A percentile compares a stretch with the other conserved stretches of the same genome.
Evolutionary conservation across 2,113 vertebrate species (phyloP).

Genomic region (Burhinus bistriatus): DNA sequence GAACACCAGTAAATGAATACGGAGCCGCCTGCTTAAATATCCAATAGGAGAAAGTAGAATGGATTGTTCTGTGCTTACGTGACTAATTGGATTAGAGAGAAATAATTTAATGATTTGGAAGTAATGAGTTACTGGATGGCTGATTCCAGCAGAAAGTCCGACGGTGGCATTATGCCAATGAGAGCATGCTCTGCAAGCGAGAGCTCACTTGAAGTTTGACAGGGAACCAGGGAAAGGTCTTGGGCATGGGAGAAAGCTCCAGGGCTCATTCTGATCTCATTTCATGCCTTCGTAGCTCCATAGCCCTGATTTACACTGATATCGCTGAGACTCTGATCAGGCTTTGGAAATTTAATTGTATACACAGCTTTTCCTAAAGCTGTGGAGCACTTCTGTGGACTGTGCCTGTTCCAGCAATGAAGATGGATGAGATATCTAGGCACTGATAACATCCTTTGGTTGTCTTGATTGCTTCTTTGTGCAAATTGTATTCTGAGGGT

Average conservation of each 20-base stretch:
- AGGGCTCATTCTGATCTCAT: not conserved
- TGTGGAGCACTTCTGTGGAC: not conserved
- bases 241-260: not conserved
- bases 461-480: not conserved
- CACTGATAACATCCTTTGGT: not conserved
- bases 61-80: not conserved
- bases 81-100: constrained; percentile 28
- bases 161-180: not conserved
- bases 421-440: not conserved
- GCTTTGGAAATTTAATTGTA: not conserved
- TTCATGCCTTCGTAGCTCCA: not conserved
- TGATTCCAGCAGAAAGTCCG: not conserved
- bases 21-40: not conserved
- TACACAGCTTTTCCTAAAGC: not conserved
- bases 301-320: not conserved
- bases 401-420: accelerated
- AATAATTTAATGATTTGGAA: not conserved
- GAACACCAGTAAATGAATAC: not conserved
- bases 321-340: not conserved
- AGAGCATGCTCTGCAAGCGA: accelerated
- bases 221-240: not conserved
- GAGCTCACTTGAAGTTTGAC: not conserved
- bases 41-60: not conserved
- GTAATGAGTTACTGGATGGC: not conserved
- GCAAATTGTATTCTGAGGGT: not conserved